Evolutionary conservation across 2,113 vertebrate genomes (phyloP), one percentile per base, ranked within the genome.

Genomic region (Aleadryas rufinucha): DNA sequence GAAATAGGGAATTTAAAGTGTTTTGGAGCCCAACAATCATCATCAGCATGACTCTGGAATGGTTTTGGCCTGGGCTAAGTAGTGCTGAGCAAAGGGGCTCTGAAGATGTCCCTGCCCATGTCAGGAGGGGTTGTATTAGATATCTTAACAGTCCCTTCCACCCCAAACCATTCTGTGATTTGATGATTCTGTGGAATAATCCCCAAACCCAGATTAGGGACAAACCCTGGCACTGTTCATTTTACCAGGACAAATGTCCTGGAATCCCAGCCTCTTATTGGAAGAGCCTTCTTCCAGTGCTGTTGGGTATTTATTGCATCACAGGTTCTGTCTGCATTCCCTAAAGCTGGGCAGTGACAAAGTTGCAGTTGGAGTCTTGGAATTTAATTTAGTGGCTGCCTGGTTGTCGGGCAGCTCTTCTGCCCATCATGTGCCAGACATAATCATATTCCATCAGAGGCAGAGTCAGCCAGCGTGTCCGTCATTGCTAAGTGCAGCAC

Each of bases 301-400:
- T 61, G 0, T 4, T 28, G 47, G 39, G 22, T 27, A n/a, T 90
- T 71, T 44, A 66, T 60, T 75, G 35, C 39, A 14, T 21, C 72
- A 11, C 16, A n/a, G 52, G 27, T 44, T 92, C 78, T 0, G 0
- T 33, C 71, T 93, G 71, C 23, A 24, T 78, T 94, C 86, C 78
- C 76, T 37, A 37, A 84, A 81, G 69, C 89, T 84, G 60, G 12
- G 27, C 88, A 76, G 76, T 15, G 52, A 92, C 80, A 95, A 95
- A 78, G 91, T 74, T 92, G 84, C 82, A 87, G 21, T 19, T 79
- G 90, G 70, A 95, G 54, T 82, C 84, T 30, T 41, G 52, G 65
- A 89, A 93, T 95, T 91, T 50, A 93, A 95, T 96, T 89, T 78
- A 54, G 87, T 19, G 35, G 64, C 85, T 96, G 93, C 72, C 72